These are phyloP conservation scores for Tolypeutes matacus DNA, from an alignment of 2,797 vertebrate species.

Conservation along the genomic window DNA sequence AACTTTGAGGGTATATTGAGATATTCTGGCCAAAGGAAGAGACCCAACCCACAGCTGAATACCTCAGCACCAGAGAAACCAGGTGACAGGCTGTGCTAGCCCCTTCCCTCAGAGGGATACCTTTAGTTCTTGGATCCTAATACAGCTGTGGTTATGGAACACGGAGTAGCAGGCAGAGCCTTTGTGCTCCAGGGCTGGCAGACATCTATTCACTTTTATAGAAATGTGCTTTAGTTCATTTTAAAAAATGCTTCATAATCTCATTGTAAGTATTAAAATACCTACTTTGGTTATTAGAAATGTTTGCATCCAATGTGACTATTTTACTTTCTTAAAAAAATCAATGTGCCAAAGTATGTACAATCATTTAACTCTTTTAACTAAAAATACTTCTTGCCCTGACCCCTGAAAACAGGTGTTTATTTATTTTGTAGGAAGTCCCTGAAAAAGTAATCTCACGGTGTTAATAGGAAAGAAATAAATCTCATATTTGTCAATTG, in stretches of 20 bases:
- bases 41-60: background rate
- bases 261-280: background rate
- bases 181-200: background rate
- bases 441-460: constrained; percentile 63
- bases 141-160: background rate
- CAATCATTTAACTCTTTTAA: constrained; percentile 46
- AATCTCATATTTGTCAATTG: background rate
- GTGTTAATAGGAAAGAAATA: constrained; percentile 59
- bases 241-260: background rate
- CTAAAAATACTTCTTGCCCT: background rate
- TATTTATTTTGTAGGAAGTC: constrained; percentile 49
- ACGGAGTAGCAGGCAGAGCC: background rate
- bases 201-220: background rate
- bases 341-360: background rate
- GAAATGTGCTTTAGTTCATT: background rate
- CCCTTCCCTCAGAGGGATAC: background rate
- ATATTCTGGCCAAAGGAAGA: background rate
- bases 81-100: background rate
- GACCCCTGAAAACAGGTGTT: background rate
- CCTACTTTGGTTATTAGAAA: background rate
- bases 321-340: constrained; percentile 12
- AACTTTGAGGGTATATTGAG: background rate
- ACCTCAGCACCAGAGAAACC: background rate
- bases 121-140: background rate
- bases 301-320: background rate